Base-by-base conservation (phyloP, 1,140 invertebrate genomes). In the Agrypnia vestita region DNA sequence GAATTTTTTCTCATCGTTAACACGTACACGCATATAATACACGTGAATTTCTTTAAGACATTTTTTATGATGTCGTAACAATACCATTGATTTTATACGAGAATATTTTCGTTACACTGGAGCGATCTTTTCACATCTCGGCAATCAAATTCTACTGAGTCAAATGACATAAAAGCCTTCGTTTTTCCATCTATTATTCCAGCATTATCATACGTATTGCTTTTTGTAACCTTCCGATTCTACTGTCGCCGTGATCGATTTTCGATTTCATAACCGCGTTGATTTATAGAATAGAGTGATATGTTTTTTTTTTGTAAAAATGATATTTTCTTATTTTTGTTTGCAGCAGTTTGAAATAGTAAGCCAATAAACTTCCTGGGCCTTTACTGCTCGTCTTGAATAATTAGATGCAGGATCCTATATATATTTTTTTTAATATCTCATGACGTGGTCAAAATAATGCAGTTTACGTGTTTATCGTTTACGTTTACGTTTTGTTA, bases 141-240 rank as follows among this genome's bases (percentile, higher is more conserved):
- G 17, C 17, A n/a, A 61, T 61, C 56, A 61, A 61, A 61, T 61
- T 19, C 17, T 4, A 61, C 15, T 61, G 12, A 61, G 56, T 11
- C 56, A 35, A 17, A 61, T 61, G n/a, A 10, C 56, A 61, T 61
- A 19, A 19, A 61, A 61, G 56, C 25, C 25, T 35, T 21, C 19
- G 13, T 17, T n/a, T 13, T 51, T 51, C 49, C 56, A 61, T 21
- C 56, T 11, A 17, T 21, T 61, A 61, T 61, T 61, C 4, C 4
- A 13, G 15, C 56, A 61, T 61, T 61, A n/a, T 10, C 56, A 61
- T 61, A 61, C 56, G 56, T 61, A 61, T 61, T 4, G 56, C 56
- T 19, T 19, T 61, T 6, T 61, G 19, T n/a, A 17, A 61, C n/a
- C 15, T 61, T 17, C 17, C 4, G 19, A 19, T 61, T 61, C 6